These are phyloP conservation scores for Taphrorychus bicolor DNA, from an alignment of 2,888 invertebrate genomes.

Conservation along the genomic window DNA sequence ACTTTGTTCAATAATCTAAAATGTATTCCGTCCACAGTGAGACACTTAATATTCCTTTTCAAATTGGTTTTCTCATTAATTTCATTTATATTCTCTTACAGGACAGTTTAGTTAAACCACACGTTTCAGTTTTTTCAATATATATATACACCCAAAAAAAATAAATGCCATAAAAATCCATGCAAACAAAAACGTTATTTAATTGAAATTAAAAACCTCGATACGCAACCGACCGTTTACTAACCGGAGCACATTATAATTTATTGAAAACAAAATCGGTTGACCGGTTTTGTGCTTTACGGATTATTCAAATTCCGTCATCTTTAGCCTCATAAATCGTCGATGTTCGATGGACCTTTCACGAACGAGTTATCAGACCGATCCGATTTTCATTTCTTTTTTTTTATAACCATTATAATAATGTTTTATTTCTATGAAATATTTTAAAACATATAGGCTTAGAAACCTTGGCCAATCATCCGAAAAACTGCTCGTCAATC, in stretches of 20 bases:
- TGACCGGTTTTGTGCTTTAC: conserved; percentile 4
- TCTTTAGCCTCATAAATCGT: neutral
- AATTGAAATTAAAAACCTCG: neutral
- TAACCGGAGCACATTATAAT: conserved; percentile 1
- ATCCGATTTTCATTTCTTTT: neutral
- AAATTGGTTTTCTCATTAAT: too few relatives aligned
- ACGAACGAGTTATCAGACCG: neutral
- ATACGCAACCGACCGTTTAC: neutral
- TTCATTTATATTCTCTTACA: too few relatives aligned
- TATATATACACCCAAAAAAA: neutral
- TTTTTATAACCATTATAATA: neutral
- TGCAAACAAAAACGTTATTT: neutral
- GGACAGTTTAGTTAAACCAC: too few relatives aligned
- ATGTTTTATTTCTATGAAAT: neutral
- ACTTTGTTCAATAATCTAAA: too few relatives aligned
- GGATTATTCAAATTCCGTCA: conserved; percentile 2
- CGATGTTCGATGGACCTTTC: neutral
- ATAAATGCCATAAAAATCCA: neutral
- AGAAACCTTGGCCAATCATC: too few relatives aligned
- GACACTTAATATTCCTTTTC: too few relatives aligned
- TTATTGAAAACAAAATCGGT: conserved; percentile 1
- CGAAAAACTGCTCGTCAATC: neutral
- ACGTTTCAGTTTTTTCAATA: too few relatives aligned
- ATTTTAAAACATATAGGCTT: too few relatives aligned
- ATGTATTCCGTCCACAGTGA: too few relatives aligned